These are phyloP conservation scores for Lutjanus erythropterus DNA, from an alignment of 2,113 vertebrate genomes.

Conservation along the genomic window DNA sequence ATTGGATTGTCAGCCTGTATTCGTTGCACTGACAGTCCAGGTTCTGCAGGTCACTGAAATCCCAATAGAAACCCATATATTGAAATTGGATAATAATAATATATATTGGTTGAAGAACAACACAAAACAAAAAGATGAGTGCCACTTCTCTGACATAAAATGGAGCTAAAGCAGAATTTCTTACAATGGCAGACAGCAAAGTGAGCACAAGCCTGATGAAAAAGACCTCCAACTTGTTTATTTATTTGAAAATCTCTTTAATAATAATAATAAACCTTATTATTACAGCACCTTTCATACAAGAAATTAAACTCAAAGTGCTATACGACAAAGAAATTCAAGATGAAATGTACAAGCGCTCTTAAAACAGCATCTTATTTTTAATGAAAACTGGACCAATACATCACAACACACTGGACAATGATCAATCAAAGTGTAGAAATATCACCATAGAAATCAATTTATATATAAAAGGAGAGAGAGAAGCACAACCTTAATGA, in stretches of 20 bases:
- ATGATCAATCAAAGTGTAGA: background rate
- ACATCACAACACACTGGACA: background rate
- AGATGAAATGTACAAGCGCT: background rate
- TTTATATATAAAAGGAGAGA: background rate
- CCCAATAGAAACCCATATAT: background rate
- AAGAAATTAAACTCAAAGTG: too few relatives aligned
- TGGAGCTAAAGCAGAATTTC: background rate
- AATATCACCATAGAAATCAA: background rate
- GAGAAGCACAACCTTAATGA: background rate
- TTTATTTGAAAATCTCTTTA: background rate
- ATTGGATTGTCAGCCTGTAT: background rate
- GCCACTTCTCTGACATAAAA: background rate
- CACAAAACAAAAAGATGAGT: background rate
- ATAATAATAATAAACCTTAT: too few relatives aligned
- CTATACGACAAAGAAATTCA: too few relatives aligned
- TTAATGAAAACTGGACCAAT: background rate
- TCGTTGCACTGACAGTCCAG: background rate
- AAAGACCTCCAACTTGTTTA: background rate
- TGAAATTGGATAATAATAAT: background rate
- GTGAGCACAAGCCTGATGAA: background rate
- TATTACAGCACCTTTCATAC: too few relatives aligned
- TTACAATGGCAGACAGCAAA: background rate
- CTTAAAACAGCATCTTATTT: background rate
- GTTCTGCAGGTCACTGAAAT: constrained; percentile 2
- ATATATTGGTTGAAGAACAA: background rate